phyloP scores from a whole-genome alignment of 2,888 invertebrate species.

The Tenthredo distinguenda region DNA sequence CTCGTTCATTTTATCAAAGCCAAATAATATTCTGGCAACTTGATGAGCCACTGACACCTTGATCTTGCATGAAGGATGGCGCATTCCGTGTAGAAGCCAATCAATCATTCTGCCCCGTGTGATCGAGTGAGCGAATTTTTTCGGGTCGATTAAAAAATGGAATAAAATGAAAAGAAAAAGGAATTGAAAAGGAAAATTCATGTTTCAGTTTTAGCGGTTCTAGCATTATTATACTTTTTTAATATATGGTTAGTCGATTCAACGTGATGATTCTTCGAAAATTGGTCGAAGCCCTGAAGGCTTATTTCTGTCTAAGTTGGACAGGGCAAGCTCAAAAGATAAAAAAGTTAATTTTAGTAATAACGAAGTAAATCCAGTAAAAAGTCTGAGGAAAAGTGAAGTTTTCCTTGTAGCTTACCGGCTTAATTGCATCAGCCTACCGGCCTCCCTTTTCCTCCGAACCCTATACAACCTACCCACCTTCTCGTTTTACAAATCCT shows the following conservation, averaged over 20 bases:
- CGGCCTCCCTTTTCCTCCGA: neutral
- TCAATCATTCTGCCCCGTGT: constrained; percentile 21
- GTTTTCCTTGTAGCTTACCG: constrained; percentile 31
- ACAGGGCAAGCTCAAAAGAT: constrained; percentile 3
- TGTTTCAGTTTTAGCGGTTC: neutral
- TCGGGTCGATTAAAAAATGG: neutral
- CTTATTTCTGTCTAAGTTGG: neutral
- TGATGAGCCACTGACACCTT: constrained; percentile 30
- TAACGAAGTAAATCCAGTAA: neutral
- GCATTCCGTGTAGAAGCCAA: constrained; percentile 7
- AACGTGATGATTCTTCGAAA: neutral
- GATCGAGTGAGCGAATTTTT: constrained; percentile 9
- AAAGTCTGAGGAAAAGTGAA: neutral
- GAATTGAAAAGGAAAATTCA: neutral
- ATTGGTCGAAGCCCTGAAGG: neutral
- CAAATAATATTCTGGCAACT: constrained; percentile 8
- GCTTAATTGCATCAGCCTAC: constrained; percentile 43
- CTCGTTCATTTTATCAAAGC: neutral
- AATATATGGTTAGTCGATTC: neutral
- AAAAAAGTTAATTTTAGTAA: constrained; percentile 34
- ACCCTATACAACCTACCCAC: neutral
- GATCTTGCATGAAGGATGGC: constrained; percentile 12
- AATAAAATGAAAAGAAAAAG: neutral
- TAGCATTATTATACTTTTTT: neutral
- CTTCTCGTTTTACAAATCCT: neutral